Evolutionary conservation across 2,888 invertebrate genomes (phyloP).

Genomic region (Athalia circularis): DNA sequence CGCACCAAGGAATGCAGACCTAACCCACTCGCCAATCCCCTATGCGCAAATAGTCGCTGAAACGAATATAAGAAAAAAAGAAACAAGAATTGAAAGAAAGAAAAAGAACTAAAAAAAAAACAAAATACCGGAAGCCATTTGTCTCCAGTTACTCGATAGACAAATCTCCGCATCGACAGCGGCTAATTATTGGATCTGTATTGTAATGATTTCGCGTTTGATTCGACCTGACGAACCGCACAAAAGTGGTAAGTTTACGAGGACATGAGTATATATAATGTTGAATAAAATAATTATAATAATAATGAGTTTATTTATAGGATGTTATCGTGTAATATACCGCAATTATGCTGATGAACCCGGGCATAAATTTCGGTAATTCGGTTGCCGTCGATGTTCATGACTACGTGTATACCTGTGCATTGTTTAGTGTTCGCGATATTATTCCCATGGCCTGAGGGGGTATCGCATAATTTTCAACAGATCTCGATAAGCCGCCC

Average conservation of each 20-base stretch:
- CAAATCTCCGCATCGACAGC: too few species aligned
- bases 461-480: slow-evolving; percentile 15
- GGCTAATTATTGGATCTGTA: too few species aligned
- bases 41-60: neutral
- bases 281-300: neutral
- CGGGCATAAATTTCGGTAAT: slow-evolving; percentile 28
- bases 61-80: slow-evolving; percentile 7
- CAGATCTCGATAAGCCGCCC: neutral
- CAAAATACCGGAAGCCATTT: too few species aligned
- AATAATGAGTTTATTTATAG: neutral
- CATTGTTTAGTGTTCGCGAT: slow-evolving; percentile 14
- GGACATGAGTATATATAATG: neutral
- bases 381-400: slow-evolving; percentile 9
- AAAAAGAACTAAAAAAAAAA: too few species aligned
- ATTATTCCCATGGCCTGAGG: neutral
- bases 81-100: too few species aligned
- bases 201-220: too few species aligned
- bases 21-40: slow-evolving; percentile 55
- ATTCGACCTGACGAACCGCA: too few species aligned
- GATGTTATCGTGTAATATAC: neutral
- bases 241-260: too few species aligned
- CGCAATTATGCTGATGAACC: slow-evolving; percentile 27
- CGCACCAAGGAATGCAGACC: slow-evolving; percentile 68
- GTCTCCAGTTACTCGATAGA: too few species aligned
- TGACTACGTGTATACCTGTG: neutral